These are phyloP conservation scores for Aspidapion aeneum DNA, from an alignment of 2,888 invertebrate genomes.

Conservation along the genomic window DNA sequence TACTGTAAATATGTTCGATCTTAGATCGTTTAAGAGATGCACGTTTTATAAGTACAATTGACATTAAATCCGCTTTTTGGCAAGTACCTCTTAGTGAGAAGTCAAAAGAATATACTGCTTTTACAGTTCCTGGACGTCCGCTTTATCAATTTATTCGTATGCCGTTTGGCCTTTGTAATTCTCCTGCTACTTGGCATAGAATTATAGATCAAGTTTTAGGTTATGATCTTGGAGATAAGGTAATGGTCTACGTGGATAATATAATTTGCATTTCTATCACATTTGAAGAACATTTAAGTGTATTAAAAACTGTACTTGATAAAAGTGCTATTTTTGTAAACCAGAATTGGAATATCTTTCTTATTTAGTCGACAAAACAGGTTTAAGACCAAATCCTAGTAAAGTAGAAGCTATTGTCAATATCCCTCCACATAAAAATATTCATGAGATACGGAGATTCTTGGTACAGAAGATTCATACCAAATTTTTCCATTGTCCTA, in stretches of 20 bases:
- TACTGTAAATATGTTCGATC: conserved; percentile 34
- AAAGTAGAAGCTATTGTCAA: conserved; percentile 26
- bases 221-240: no score
- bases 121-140: conserved; percentile 36
- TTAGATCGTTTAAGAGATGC: conserved; percentile 34
- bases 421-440: conserved; percentile 19
- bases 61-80: conserved; percentile 33
- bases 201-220: no score
- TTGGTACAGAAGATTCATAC: conserved; percentile 23
- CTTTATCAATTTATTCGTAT: no score
- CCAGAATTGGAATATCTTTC: conserved; percentile 36
- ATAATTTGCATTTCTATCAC: no score
- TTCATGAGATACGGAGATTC: conserved; percentile 15
- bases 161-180: no score
- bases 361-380: conserved; percentile 33
- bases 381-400: conserved; percentile 28
- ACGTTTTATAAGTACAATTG: conserved; percentile 33
- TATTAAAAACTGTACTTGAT: no score
- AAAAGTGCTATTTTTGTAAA: conserved; percentile 32
- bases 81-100: no score
- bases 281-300: no score
- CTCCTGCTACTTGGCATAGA: no score
- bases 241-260: no score
- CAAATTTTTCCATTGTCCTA: no score
- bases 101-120: conserved; percentile 32